Conservation (phyloP, 1,140 invertebrate genomes). For the Charaxes varanes region DNA sequence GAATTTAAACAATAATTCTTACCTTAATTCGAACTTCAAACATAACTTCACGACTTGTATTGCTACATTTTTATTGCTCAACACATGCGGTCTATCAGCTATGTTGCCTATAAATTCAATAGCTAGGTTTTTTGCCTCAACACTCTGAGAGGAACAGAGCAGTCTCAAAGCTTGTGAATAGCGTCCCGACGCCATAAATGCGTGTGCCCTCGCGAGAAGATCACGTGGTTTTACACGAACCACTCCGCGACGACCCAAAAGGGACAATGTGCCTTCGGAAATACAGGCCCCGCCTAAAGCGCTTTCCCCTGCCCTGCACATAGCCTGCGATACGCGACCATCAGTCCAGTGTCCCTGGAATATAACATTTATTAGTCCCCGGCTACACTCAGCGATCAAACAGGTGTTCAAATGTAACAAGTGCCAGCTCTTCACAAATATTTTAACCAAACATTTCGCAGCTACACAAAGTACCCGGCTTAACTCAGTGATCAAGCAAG, state of each 20-base stretch:
- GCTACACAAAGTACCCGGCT: no score
- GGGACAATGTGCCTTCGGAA: slow-evolving; percentile 85
- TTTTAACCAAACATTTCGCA: no score
- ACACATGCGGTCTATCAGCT: slow-evolving; percentile 44
- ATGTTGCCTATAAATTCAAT: slow-evolving; percentile 36
- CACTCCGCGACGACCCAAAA: slow-evolving; percentile 89
- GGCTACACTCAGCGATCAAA: no score
- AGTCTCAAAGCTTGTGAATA: slow-evolving; percentile 75
- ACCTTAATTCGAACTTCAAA: slow-evolving; percentile 51
- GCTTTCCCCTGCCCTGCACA: slow-evolving; percentile 69
- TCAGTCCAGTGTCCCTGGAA: slow-evolving; percentile 83
- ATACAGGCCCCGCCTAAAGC: slow-evolving; percentile 87
- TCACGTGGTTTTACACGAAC: slow-evolving; percentile 87
- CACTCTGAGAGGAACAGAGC: slow-evolving; percentile 36
- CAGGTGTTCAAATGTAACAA: no score
- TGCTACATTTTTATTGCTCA: slow-evolving; percentile 47
- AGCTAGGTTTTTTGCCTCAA: slow-evolving; percentile 34
- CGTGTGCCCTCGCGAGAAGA: slow-evolving; percentile 62
- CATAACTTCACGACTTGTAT: slow-evolving; percentile 48
- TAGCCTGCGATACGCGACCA: slow-evolving; percentile 77
- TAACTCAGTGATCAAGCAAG: no score
- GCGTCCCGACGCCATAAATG: slow-evolving; percentile 71
- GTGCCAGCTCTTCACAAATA: no score
- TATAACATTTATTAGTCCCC: no score
- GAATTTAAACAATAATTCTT: slow-evolving; percentile 5